phyloP scores from a whole-genome alignment of 2,888 invertebrate species.

The Sarcophaga variegata region DNA sequence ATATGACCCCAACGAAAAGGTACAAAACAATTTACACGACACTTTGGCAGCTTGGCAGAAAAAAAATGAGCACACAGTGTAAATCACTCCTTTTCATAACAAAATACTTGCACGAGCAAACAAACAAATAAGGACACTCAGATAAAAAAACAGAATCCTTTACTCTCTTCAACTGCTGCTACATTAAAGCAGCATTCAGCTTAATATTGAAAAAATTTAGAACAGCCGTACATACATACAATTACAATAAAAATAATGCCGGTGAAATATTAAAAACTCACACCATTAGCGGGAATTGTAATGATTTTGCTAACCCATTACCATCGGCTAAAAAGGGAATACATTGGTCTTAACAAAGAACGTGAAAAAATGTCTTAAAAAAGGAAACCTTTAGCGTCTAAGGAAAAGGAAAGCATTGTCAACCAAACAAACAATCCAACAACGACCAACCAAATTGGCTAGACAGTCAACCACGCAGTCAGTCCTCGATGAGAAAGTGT shows the following conservation, averaged over 20 bases:
- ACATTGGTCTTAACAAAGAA: slow-evolving; percentile 36
- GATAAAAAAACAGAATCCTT: slow-evolving; percentile 55
- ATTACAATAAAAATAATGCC: slow-evolving; percentile 42
- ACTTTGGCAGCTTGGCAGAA: background rate
- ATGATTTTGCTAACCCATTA: slow-evolving; percentile 48
- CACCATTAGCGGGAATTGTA: slow-evolving; percentile 11
- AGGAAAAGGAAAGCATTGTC: slow-evolving; percentile 46
- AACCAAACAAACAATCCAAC: background rate
- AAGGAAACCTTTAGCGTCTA: background rate
- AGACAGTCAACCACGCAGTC: no score
- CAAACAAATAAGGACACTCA: slow-evolving; percentile 27
- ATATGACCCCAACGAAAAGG: background rate
- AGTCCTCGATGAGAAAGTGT: background rate
- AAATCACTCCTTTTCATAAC: slow-evolving; percentile 62
- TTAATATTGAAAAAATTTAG: slow-evolving; percentile 31
- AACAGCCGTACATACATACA: slow-evolving; percentile 37
- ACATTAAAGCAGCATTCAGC: slow-evolving; percentile 36
- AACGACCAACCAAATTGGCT: no score
- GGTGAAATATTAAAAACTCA: slow-evolving; percentile 51
- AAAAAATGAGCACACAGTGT: slow-evolving; percentile 26
- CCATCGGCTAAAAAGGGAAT: slow-evolving; percentile 22
- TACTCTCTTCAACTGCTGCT: slow-evolving; percentile 39
- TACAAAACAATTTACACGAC: slow-evolving; percentile 10
- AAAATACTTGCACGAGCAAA: slow-evolving; percentile 42
- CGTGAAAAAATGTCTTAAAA: slow-evolving; percentile 57